phyloP scores from a whole-genome alignment of 2,797 vertebrate species.

The Sparidentex hasta region DNA sequence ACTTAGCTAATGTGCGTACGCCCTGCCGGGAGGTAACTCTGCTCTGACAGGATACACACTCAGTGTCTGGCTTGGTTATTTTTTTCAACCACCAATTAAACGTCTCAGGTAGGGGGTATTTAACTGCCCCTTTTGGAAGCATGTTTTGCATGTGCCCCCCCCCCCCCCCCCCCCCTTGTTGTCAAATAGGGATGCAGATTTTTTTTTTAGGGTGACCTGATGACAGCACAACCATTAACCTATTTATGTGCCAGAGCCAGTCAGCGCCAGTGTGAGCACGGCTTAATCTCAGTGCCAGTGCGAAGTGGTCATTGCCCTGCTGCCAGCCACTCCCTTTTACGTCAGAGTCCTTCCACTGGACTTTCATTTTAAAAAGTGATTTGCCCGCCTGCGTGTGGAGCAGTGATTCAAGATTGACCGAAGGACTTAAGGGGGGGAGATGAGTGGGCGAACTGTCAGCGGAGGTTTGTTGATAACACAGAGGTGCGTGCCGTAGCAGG shows the following conservation, averaged over 20 bases:
- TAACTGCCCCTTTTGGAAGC: neutral
- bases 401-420: constrained; percentile 39
- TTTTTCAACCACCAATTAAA: constrained; percentile 12
- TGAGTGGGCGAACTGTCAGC: constrained; percentile 20
- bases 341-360: constrained; percentile 43
- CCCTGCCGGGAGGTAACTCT: constrained; percentile 35
- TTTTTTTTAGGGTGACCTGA: constrained; percentile 10
- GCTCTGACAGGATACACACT: neutral
- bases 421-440: constrained; percentile 31
- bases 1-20: constrained; percentile 29
- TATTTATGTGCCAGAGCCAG: constrained; percentile 34
- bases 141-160: no score
- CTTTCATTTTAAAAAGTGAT: constrained; percentile 46
- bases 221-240: constrained; percentile 24
- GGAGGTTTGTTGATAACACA: constrained; percentile 17
- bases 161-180: neutral
- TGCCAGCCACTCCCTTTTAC: constrained; percentile 77
- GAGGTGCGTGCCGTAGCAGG: constrained; percentile 10
- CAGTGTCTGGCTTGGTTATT: neutral
- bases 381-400: constrained; percentile 16
- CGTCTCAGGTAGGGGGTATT: constrained; percentile 16
- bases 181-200: neutral
- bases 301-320: constrained; percentile 65
- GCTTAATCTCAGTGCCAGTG: constrained; percentile 49
- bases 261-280: constrained; percentile 50